phyloP scores from a whole-genome alignment of 64 coral and sea anemone species.

The Stichodactyla mertensii region DNA sequence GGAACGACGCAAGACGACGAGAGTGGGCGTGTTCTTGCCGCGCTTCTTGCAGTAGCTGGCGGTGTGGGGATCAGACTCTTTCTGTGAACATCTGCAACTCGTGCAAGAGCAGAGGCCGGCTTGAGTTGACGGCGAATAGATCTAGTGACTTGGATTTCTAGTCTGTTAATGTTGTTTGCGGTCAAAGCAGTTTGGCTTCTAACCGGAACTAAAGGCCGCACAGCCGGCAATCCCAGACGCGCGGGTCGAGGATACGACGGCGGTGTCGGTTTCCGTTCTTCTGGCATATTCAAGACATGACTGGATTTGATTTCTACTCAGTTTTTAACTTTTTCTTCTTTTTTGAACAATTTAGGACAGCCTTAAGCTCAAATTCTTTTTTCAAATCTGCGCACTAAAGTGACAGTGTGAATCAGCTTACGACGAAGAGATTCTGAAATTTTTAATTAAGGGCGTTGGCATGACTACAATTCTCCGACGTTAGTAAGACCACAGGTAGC shows the following conservation, averaged over 20 bases:
- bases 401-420: neutral
- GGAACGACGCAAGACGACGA: neutral
- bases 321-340: neutral
- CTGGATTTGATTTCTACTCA: neutral
- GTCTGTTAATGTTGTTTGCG: neutral
- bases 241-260: neutral
- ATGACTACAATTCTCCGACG: neutral
- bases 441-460: neutral
- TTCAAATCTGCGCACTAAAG: neutral
- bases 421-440: neutral
- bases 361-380: neutral
- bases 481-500: neutral
- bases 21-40: neutral
- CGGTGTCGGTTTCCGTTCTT: neutral
- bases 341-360: neutral
- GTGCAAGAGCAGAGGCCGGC: neutral
- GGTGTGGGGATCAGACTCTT: neutral
- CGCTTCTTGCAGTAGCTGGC: neutral
- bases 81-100: neutral
- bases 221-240: neutral
- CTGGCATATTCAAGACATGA: neutral
- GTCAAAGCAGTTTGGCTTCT: neutral
- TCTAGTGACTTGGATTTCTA: neutral
- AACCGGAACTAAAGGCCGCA: slow-evolving; percentile 2
- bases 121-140: neutral